These are phyloP conservation scores for Tamias sibiricus DNA, from an alignment of 2,113 vertebrate species.

Conservation along the genomic window DNA sequence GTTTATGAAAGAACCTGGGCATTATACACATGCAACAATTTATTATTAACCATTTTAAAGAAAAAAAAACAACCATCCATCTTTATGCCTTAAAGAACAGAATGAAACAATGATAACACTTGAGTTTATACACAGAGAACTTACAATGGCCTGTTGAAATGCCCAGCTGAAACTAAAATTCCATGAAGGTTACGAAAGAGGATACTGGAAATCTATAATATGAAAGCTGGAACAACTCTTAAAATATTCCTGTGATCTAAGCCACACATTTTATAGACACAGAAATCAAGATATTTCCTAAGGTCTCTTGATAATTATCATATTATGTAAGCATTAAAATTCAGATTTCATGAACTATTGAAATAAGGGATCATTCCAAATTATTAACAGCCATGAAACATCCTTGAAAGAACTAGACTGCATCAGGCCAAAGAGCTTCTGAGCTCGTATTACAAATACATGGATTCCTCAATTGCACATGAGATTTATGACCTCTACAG, in stretches of 20 bases:
- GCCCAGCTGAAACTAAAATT: neutral
- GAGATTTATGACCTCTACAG: neutral
- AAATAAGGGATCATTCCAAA: constrained; percentile 13
- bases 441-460: neutral
- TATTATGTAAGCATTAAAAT: neutral
- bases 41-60: constrained; percentile 16
- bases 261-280: neutral
- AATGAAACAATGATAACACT: neutral
- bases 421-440: neutral
- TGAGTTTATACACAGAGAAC: neutral
- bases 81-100: neutral
- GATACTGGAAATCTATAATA: constrained; percentile 27
- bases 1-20: neutral
- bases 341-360: neutral
- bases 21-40: neutral
- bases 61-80: neutral
- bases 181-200: neutral
- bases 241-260: constrained; percentile 42
- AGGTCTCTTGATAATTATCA: neutral
- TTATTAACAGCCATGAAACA: neutral
- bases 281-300: constrained; percentile 23
- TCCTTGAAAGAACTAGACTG: neutral
- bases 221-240: neutral
- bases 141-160: neutral
- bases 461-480: neutral